phyloP scores from a whole-genome alignment of 1,140 invertebrate species.

The Acromyrmex charruanus region DNA sequence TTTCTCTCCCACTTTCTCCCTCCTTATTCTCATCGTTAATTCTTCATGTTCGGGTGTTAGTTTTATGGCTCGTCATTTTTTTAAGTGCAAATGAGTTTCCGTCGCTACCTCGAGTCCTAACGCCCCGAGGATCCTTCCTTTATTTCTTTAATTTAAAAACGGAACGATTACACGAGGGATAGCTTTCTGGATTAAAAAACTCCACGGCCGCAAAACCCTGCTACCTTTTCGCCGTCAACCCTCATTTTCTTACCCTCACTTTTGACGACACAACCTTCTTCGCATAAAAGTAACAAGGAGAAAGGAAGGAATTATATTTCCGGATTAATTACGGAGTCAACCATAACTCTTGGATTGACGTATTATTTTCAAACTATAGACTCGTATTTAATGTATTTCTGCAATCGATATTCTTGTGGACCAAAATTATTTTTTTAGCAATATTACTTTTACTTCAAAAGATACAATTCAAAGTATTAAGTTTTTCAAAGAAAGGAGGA shows the following conservation, averaged over 20 bases:
- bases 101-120: conserved; percentile 60
- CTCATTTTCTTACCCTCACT: conserved; percentile 65
- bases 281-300: conserved; percentile 52
- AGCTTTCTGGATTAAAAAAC: conserved; percentile 82
- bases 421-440: conserved; percentile 2
- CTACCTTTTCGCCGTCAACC: conserved; percentile 64
- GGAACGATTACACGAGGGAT: conserved; percentile 80
- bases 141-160: conserved; percentile 85
- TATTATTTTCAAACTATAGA: neutral
- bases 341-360: conserved; percentile 44
- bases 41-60: conserved; percentile 81
- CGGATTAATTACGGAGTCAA: conserved; percentile 68
- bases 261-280: conserved; percentile 60
- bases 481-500: no score
- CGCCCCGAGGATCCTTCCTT: conserved; percentile 75
- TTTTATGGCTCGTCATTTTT: conserved; percentile 86
- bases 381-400: neutral
- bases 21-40: conserved; percentile 77
- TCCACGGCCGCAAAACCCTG: conserved; percentile 54
- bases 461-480: no score
- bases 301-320: conserved; percentile 59
- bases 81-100: conserved; percentile 86
- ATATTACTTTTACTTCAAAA: no score
- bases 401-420: neutral
- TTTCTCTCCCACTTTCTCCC: conserved; percentile 44